Percentiles rank a stretch among this genome's conserved stretches.
phyloP scores from a whole-genome alignment of 2,797 vertebrate genomes.

The Alca torda region DNA sequence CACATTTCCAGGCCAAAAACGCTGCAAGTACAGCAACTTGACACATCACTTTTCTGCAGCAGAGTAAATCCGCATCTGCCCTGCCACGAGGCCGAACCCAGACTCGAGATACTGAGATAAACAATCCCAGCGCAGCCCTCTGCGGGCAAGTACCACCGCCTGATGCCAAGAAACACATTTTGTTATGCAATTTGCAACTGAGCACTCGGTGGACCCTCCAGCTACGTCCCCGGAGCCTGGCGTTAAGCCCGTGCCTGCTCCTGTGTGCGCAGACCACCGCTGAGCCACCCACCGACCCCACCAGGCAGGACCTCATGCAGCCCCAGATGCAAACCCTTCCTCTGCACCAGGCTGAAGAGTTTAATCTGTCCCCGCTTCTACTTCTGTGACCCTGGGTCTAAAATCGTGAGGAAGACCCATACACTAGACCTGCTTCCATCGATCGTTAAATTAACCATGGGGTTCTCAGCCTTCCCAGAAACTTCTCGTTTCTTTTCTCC shows the following conservation, averaged over 20 bases:
- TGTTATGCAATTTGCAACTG: not conserved
- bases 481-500: not conserved
- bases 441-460: rapidly evolving
- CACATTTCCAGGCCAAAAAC: not conserved
- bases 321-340: not conserved
- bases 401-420: not conserved
- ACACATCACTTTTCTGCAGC: not conserved
- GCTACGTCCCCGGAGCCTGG: not conserved
- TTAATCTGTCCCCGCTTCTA: not conserved
- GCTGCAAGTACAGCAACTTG: not conserved
- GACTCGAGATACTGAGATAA: not conserved
- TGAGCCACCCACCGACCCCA: not conserved
- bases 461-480: not conserved
- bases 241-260: not conserved
- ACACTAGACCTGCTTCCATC: rapidly evolving
- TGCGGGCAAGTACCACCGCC: rapidly evolving
- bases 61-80: not conserved
- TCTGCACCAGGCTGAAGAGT: not conserved
- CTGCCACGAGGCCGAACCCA: not conserved
- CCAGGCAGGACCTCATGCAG: not conserved
- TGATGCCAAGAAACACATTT: not conserved
- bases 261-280: not conserved
- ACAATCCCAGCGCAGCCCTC: not conserved
- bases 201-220: not conserved
- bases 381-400: not conserved